These are phyloP conservation scores for Alloscopus bannaensis DNA, from an alignment of 2,888 invertebrate species.

Conservation along the genomic window DNA sequence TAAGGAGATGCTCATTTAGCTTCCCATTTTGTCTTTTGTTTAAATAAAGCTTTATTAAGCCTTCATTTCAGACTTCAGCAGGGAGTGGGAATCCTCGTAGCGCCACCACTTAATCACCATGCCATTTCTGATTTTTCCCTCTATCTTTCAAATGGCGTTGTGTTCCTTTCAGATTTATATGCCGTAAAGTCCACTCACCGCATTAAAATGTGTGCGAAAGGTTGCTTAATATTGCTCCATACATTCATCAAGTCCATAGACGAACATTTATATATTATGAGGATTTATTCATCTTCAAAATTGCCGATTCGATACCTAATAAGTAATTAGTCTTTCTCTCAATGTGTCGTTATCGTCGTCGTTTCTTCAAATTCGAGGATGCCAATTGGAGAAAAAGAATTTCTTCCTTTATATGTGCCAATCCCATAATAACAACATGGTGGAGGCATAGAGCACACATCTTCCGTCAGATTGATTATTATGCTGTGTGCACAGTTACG, in stretches of 20 bases:
- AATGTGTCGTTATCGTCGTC: slow-evolving; percentile 12
- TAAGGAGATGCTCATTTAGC: slow-evolving; percentile 3
- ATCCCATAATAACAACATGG: too few relatives aligned
- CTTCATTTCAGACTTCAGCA: background rate
- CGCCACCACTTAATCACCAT: background rate
- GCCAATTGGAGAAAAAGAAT: too few relatives aligned
- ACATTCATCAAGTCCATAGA: background rate
- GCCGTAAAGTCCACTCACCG: background rate
- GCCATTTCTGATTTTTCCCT: background rate
- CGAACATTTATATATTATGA: too few relatives aligned
- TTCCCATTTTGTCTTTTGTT: slow-evolving; percentile 18
- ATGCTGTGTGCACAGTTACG: background rate
- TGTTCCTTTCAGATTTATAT: background rate
- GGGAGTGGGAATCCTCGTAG: too few relatives aligned
- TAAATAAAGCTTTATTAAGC: slow-evolving; percentile 9
- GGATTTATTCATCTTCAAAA: too few relatives aligned
- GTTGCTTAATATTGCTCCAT: too few relatives aligned
- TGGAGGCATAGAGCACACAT: too few relatives aligned
- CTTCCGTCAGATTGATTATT: slow-evolving; percentile 57
- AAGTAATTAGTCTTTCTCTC: slow-evolving; percentile 49
- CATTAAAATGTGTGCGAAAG: background rate
- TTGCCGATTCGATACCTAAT: slow-evolving; percentile 34
- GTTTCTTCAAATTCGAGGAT: too few relatives aligned
- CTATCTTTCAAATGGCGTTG: background rate
- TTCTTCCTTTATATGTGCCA: too few relatives aligned